Evolutionary conservation across 1,140 invertebrate species (phyloP).

Genomic region (Tetragonula clypearis): DNA sequence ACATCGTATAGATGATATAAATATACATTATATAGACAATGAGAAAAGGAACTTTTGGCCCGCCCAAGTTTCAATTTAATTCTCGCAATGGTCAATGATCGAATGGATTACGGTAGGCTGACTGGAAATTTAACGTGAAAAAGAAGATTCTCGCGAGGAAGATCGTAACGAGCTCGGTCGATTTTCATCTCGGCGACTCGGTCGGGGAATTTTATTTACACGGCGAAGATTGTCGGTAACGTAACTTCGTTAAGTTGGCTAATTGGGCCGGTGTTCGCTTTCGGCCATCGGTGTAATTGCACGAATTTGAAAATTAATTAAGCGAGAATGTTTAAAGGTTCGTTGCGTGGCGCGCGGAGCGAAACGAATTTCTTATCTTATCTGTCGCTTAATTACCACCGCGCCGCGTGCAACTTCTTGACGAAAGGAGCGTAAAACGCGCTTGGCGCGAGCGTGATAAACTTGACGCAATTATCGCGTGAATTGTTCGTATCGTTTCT

Average conservation of each 20-base stretch:
- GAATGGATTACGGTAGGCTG: not conserved
- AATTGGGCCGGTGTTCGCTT: not conserved
- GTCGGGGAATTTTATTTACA: not conserved
- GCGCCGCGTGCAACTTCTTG: constrained; percentile 2
- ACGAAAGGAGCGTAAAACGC: constrained; percentile 23
- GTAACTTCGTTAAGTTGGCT: not conserved
- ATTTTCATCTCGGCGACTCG: not conserved
- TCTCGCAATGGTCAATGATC: not conserved
- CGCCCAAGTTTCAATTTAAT: not conserved
- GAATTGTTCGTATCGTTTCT: constrained; percentile 47
- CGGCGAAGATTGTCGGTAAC: not conserved
- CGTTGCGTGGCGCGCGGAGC: not conserved
- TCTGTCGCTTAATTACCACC: constrained; percentile 30
- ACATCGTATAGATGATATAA: too few species aligned
- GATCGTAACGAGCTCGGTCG: not conserved
- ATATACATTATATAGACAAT: too few species aligned
- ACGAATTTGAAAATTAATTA: constrained; percentile 30
- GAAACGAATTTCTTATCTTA: constrained; percentile 35
- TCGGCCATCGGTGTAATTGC: constrained; percentile 13
- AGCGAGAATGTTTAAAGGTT: not conserved
- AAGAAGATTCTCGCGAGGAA: not conserved
- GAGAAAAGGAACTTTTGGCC: too few species aligned
- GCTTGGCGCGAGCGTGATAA: constrained; percentile 11
- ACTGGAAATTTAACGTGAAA: not conserved
- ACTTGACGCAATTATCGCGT: constrained; percentile 32